Conservation (phyloP, 2,888 invertebrate species). For the Metalampra italica region DNA sequence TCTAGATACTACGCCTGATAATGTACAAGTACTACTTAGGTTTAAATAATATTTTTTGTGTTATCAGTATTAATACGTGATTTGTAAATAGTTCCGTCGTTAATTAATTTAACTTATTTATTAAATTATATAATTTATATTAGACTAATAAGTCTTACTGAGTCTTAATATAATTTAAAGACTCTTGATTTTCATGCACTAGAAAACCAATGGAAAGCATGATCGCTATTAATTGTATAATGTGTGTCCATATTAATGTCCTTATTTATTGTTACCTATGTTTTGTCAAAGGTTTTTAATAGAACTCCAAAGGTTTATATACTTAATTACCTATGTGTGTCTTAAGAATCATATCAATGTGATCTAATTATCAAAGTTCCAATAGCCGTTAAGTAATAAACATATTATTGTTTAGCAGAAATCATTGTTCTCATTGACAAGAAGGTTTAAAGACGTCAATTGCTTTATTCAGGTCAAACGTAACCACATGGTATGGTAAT, state of each 20-base stretch:
- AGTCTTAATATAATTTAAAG: too few species aligned
- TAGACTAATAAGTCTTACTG: too few species aligned
- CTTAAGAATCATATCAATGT: too few species aligned
- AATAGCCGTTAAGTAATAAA: too few species aligned
- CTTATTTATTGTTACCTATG: too few species aligned
- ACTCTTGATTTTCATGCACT: neutral
- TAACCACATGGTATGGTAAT: constrained; percentile 1
- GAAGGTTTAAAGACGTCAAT: neutral
- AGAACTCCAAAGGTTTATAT: neutral
- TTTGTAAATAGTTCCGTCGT: constrained; percentile 9
- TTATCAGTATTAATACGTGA: constrained; percentile 28
- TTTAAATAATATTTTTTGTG: neutral
- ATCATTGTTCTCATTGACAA: neutral
- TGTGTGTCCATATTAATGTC: too few species aligned
- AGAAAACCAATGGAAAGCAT: too few species aligned
- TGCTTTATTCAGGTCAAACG: constrained; percentile 1
- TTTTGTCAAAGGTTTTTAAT: too few species aligned
- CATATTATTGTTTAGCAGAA: neutral
- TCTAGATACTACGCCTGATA: constrained; percentile 61
- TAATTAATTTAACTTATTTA: neutral
- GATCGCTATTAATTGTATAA: too few species aligned
- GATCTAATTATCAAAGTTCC: too few species aligned
- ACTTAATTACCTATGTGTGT: neutral
- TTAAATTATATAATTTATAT: neutral
- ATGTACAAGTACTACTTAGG: constrained; percentile 27